Base-by-base conservation (phyloP, 2,888 invertebrate genomes). In the Antitype chi region DNA sequence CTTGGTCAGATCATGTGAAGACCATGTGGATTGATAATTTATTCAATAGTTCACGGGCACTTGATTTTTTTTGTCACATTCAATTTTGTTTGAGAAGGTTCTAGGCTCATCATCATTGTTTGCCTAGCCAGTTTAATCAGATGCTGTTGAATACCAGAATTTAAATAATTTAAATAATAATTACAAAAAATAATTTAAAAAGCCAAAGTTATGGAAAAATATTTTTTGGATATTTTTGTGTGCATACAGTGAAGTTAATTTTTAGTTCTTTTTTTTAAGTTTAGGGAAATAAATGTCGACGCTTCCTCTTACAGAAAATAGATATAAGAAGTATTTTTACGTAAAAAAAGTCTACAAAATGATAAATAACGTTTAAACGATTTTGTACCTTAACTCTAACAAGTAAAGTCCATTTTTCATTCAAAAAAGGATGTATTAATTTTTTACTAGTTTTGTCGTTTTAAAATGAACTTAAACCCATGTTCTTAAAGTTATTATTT, bases 221-320 rank as follows among this genome's bases (percentile, higher is more conserved):
- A 0, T 7, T 5, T 28, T 32, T 0, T 6, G 15, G 3, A 63
- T 77, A 73, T 85, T 74, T 85, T 74, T 85, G 80, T 80, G 75
- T 82, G 76, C 79, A 80, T 47, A 62, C 64, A 68, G 0, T 28
- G 11, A 25, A 80, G 59, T 74, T 67, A 32, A 75, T 55, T 55
- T 78, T 78, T 76, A 79, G 70, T 80, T 87, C 6, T 23, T 59
- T 84, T 84, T 68, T 78, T 84, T 80, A 79, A 82, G 90, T 89
- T 88, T 88, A 83, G 74, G 80, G 77, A 72, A 67, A 62, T 73
- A 69, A 79, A 78, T 25, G 32, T 70, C 75, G 71, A 77, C 80
- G 78, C 76, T 84, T 80, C 75, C 71, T 82, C 32, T 69, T 7
- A 15, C 60, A 70, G 69, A 38, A 25, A 66, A 60, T 75, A 66